Conservation (phyloP, 2,113 vertebrate species). For the Uropsilus gracilis region DNA sequence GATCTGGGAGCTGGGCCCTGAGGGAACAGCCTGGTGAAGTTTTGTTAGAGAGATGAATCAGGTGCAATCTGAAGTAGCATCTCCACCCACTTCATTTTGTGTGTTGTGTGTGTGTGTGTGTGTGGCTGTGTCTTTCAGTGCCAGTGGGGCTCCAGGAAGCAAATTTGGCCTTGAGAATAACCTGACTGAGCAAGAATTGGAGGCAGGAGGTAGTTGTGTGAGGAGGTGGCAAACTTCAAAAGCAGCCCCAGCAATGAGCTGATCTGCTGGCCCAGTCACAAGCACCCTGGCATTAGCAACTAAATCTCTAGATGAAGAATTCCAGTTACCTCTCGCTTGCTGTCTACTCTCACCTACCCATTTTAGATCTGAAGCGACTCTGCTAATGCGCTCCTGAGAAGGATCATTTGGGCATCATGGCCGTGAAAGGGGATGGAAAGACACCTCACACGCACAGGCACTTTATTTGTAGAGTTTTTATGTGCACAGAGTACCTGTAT, state of each 20-base stretch:
- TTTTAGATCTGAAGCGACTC: neutral
- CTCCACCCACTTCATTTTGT: neutral
- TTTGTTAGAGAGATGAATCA: conserved; percentile 63
- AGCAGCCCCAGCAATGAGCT: neutral
- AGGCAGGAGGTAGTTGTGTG: neutral
- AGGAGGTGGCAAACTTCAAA: neutral
- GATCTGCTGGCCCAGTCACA: neutral
- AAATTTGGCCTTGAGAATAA: neutral
- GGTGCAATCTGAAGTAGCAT: neutral
- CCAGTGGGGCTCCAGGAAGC: neutral
- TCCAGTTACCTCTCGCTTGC: neutral
- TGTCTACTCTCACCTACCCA: neutral
- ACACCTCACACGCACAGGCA: neutral
- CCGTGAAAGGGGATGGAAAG: neutral
- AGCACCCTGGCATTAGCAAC: neutral
- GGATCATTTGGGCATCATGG: neutral
- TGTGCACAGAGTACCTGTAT: neutral
- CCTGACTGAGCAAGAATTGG: too few relatives aligned
- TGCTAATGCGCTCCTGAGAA: neutral
- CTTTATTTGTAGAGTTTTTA: neutral
- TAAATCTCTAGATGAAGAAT: neutral
- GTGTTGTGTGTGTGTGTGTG: neutral
- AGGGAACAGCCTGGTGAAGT: conserved; percentile 40
- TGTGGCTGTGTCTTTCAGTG: neutral
- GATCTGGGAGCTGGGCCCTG: conserved; percentile 70